Evolutionary conservation across 2,888 invertebrate species (phyloP).

Genomic region (Resseliella maxima): DNA sequence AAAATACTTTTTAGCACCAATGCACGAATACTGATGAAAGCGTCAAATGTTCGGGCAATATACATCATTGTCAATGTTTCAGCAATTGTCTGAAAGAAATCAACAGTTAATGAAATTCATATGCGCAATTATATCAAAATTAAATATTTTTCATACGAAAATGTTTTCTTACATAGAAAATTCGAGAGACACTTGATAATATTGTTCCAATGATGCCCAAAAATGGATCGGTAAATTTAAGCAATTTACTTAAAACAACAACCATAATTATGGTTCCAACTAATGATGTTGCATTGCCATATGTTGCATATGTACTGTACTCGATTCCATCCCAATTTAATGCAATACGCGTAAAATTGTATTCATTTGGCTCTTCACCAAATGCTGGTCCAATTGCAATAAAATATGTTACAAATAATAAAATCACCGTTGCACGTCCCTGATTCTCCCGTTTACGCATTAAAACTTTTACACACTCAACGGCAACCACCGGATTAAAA

Average conservation of each 20-base stretch:
- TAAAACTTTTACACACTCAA: slow-evolving; percentile 65
- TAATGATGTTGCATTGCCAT: slow-evolving; percentile 63
- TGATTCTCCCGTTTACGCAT: slow-evolving; percentile 64
- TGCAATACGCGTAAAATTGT: slow-evolving; percentile 64
- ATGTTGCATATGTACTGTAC: slow-evolving; percentile 64
- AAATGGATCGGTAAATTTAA: slow-evolving; percentile 65
- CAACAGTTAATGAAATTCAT: not conserved
- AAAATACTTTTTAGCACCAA: slow-evolving; percentile 67
- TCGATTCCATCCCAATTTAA: slow-evolving; percentile 66
- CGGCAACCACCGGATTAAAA: slow-evolving; percentile 65
- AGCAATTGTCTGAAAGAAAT: slow-evolving; percentile 63
- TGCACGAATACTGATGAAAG: slow-evolving; percentile 65
- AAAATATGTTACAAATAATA: slow-evolving; percentile 64
- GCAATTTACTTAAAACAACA: slow-evolving; percentile 65
- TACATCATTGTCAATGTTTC: slow-evolving; percentile 64
- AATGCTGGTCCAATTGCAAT: slow-evolving; percentile 64
- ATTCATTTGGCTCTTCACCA: slow-evolving; percentile 66
- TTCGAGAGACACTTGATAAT: slow-evolving; percentile 64
- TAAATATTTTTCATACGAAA: slow-evolving; percentile 47
- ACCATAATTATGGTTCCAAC: slow-evolving; percentile 67
- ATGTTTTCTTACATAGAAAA: slow-evolving; percentile 63
- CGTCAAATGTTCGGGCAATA: slow-evolving; percentile 64
- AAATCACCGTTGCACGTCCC: slow-evolving; percentile 63
- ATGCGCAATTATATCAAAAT: too few relatives aligned
- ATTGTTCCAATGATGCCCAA: slow-evolving; percentile 65